phyloP scores from a whole-genome alignment of 1,140 invertebrate genomes.

The Drosophila setifemur region DNA sequence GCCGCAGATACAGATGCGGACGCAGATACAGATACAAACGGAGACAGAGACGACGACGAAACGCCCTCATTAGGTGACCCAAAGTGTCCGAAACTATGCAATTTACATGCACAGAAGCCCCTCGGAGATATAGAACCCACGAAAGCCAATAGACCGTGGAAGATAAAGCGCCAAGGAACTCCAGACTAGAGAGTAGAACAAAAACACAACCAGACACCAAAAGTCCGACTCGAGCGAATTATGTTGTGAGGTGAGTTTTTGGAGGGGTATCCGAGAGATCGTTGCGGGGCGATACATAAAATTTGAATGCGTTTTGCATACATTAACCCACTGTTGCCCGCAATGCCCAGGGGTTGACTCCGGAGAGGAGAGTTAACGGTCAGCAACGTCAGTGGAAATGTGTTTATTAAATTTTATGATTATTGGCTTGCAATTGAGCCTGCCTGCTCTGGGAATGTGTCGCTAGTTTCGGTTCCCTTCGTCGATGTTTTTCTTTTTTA shows the following conservation, averaged over 20 bases:
- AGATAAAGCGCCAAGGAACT: conserved; percentile 50
- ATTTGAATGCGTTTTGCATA: conserved; percentile 81
- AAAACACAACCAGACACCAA: conserved; percentile 18
- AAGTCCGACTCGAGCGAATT: conserved; percentile 55
- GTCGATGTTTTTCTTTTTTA: neutral
- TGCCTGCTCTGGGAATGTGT: conserved; percentile 67
- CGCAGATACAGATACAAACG: conserved; percentile 13
- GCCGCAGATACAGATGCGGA: neutral
- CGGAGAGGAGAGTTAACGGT: conserved; percentile 56
- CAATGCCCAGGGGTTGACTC: conserved; percentile 12
- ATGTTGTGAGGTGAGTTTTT: conserved; percentile 50
- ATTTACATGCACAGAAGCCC: conserved; percentile 73
- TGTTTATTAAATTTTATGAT: conserved; percentile 81
- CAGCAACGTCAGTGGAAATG: conserved; percentile 54
- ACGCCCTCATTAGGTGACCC: conserved; percentile 75
- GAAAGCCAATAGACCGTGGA: conserved; percentile 69
- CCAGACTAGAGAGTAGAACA: neutral
- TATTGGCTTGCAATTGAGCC: conserved; percentile 75
- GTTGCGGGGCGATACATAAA: conserved; percentile 74
- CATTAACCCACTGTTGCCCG: conserved; percentile 73
- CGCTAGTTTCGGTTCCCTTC: neutral
- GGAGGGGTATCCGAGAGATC: conserved; percentile 44
- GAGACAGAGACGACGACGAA: conserved; percentile 16
- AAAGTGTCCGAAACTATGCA: conserved; percentile 76
- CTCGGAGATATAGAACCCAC: conserved; percentile 55